A percentile compares a stretch with the other conserved stretches of the same genome.
These are phyloP conservation scores for Drosophila repleta DNA, from an alignment of 1,140 invertebrate genomes.

Conservation along the genomic window DNA sequence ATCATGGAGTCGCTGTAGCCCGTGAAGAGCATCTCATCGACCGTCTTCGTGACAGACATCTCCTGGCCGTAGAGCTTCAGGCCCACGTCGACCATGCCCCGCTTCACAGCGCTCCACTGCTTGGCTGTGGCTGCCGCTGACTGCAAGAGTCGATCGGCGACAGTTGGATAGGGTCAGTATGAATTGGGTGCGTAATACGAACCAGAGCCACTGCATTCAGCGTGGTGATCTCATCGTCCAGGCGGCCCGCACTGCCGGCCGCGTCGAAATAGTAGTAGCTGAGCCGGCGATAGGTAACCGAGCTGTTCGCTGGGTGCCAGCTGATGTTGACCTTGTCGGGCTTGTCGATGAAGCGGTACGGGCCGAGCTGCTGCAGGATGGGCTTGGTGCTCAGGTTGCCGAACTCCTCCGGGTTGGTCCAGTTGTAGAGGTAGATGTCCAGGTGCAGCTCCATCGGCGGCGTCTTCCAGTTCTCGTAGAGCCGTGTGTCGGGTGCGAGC, in stretches of 20 bases:
- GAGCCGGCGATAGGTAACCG: constrained; percentile 91
- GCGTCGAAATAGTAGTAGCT: constrained; percentile 91
- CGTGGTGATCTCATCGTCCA: constrained; percentile 90
- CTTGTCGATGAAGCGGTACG: constrained; percentile 89
- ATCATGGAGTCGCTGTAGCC: constrained; percentile 90
- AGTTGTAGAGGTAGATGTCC: constrained; percentile 92
- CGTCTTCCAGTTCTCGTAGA: constrained; percentile 89
- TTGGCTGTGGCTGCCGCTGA: constrained; percentile 88
- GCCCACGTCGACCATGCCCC: constrained; percentile 86
- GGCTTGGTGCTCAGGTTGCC: constrained; percentile 85
- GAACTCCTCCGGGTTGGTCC: constrained; percentile 90
- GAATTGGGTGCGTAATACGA: constrained; percentile 74
- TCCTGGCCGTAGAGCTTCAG: constrained; percentile 85
- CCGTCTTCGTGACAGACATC: constrained; percentile 87
- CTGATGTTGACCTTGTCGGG: constrained; percentile 89
- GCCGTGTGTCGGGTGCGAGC: constrained; percentile 86
- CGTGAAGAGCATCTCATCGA: constrained; percentile 90
- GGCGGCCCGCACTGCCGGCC: constrained; percentile 88
- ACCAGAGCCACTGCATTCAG: constrained; percentile 93
- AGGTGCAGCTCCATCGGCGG: constrained; percentile 91
- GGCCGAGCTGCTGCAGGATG: constrained; percentile 88
- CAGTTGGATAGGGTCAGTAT: not conserved
- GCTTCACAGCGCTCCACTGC: constrained; percentile 85
- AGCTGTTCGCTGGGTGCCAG: constrained; percentile 90
- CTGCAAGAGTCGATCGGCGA: constrained; percentile 85